These are phyloP conservation scores for Rhorus exstirpatorius DNA, from an alignment of 2,888 invertebrate genomes.

Conservation along the genomic window DNA sequence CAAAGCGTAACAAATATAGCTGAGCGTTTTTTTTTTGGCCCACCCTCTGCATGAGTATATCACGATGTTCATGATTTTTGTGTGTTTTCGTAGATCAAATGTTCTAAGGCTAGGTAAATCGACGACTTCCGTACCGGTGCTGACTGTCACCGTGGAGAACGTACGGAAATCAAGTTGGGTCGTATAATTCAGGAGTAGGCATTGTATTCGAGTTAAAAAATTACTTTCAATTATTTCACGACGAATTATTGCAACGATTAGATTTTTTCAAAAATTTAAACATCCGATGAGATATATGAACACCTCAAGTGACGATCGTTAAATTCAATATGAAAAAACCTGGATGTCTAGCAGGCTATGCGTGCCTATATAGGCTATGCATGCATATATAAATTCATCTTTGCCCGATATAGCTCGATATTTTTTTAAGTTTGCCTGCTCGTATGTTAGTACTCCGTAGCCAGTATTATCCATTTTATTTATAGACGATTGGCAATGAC, in stretches of 20 bases:
- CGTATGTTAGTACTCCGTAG: no score
- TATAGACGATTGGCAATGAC: no score
- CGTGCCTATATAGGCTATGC: no score
- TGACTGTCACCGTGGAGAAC: constrained; percentile 11
- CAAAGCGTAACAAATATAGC: constrained; percentile 51
- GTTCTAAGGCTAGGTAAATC: constrained; percentile 36
- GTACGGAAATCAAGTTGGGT: not conserved
- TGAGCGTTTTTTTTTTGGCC: constrained; percentile 6
- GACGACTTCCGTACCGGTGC: constrained; percentile 32
- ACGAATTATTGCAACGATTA: not conserved
- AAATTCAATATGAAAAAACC: no score
- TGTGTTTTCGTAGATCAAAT: constrained; percentile 53
- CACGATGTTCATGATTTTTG: constrained; percentile 46
- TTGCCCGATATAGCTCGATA: no score
- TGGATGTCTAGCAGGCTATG: no score
- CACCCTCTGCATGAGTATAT: constrained; percentile 26
- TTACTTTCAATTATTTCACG: not conserved
- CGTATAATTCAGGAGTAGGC: not conserved
- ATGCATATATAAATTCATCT: no score
- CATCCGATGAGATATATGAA: no score
- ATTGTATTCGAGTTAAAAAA: constrained; percentile 13
- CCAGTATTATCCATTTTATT: no score
- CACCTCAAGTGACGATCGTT: no score
- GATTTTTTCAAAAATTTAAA: no score
- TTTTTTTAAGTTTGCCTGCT: no score